phyloP scores from a whole-genome alignment of 1,140 invertebrate species.

The Nasonia longicornis region DNA sequence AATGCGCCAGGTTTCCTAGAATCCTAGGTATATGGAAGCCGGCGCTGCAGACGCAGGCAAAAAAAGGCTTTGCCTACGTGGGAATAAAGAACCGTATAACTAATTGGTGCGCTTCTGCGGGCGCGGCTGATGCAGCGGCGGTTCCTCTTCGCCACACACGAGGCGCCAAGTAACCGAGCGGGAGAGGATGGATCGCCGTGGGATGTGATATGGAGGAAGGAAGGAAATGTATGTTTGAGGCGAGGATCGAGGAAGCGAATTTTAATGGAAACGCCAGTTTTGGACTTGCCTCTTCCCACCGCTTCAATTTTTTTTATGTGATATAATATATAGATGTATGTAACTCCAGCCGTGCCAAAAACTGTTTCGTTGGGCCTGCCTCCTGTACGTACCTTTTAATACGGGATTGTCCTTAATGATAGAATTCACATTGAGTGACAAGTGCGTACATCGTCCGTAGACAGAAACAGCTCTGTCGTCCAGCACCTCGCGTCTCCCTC shows the following conservation, averaged over 20 bases:
- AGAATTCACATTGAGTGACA: too few species aligned
- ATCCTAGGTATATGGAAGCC: slow-evolving; percentile 36
- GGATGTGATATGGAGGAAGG: background rate
- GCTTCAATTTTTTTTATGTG: too few species aligned
- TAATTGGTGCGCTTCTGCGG: slow-evolving; percentile 42
- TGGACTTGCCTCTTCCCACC: too few species aligned
- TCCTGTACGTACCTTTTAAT: too few species aligned
- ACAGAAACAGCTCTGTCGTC: background rate
- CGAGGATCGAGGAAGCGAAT: too few species aligned
- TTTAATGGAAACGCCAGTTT: background rate
- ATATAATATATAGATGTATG: too few species aligned
- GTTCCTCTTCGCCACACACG: slow-evolving; percentile 44
- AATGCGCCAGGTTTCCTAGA: slow-evolving; percentile 26
- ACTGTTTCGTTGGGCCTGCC: too few species aligned
- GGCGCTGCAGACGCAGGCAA: background rate
- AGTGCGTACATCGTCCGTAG: too few species aligned
- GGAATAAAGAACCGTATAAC: slow-evolving; percentile 47
- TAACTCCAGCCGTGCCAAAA: too few species aligned
- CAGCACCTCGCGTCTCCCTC: background rate
- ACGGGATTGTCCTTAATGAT: too few species aligned
- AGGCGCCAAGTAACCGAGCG: slow-evolving; percentile 30
- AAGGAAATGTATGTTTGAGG: background rate
- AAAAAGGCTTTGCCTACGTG: slow-evolving; percentile 42
- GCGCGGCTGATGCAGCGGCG: background rate
- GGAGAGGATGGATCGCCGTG: background rate